Evolutionary conservation across 2,113 vertebrate genomes (phyloP).

Genomic region (Alethe diademata): DNA sequence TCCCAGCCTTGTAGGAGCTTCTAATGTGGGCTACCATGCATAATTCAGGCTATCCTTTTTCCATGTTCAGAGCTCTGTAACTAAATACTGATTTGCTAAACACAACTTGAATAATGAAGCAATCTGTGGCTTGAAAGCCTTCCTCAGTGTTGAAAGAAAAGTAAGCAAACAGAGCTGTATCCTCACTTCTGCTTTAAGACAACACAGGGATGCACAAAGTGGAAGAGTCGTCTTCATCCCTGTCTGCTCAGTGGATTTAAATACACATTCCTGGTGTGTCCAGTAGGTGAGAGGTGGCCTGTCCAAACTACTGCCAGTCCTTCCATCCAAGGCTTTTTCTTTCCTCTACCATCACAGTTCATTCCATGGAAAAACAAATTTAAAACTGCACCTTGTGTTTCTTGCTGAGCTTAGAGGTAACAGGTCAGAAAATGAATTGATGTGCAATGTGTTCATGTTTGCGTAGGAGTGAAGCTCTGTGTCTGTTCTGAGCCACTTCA

Average conservation of each 20-base stretch:
- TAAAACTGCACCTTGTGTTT: not conserved
- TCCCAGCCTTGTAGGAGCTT: not conserved
- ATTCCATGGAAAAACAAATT: not conserved
- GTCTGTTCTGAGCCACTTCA: not conserved
- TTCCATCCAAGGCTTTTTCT: not conserved
- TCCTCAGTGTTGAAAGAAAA: not conserved
- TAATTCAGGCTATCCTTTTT: not conserved
- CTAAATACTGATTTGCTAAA: slow-evolving; percentile 14
- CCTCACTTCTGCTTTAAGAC: not conserved
- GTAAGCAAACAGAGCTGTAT: not conserved
- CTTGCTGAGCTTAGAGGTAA: not conserved
- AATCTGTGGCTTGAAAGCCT: not conserved
- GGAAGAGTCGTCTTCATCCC: not conserved
- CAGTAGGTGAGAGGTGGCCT: not conserved
- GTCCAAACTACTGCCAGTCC: not conserved
- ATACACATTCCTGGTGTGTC: rapidly evolving
- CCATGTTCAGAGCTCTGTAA: not conserved
- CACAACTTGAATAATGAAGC: not conserved
- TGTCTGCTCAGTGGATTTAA: rapidly evolving
- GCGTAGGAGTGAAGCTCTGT: not conserved
- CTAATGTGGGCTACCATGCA: not conserved
- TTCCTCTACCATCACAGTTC: not conserved
- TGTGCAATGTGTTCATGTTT: not conserved
- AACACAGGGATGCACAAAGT: not conserved
- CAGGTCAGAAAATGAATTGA: not conserved